A percentile compares a stretch with the other conserved stretches of the same genome.
Evolutionary conservation across 2,113 vertebrate genomes (phyloP).

Genomic region (Philantomba maxwellii): DNA sequence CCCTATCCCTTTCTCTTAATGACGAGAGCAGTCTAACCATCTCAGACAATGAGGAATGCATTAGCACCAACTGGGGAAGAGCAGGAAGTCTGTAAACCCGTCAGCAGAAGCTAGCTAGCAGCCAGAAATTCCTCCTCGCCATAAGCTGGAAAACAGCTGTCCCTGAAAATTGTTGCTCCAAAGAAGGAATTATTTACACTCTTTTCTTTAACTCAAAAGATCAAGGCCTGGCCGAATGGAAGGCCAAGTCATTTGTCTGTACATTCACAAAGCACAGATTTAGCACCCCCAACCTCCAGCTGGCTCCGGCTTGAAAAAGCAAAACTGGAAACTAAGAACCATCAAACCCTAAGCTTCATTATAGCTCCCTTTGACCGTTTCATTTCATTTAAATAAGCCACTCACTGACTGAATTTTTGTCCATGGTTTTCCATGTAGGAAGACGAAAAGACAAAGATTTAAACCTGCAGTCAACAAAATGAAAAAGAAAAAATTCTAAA

Average conservation of each 20-base stretch:
- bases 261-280: background rate
- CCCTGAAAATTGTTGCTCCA: background rate
- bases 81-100: background rate
- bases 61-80: background rate
- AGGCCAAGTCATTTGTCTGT: background rate
- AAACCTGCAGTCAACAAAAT: background rate
- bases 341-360: background rate
- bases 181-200: background rate
- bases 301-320: background rate
- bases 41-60: background rate
- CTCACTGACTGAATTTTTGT: background rate
- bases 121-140: slow-evolving; percentile 15
- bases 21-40: background rate
- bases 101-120: background rate
- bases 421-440: slow-evolving; percentile 17
- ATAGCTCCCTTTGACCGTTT: background rate
- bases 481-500: slow-evolving; percentile 7
- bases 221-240: background rate
- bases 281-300: background rate
- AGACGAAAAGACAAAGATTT: background rate
- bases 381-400: background rate
- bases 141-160: slow-evolving; percentile 46
- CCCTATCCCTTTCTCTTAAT: background rate
- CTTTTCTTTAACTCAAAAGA: background rate
- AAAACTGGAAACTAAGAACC: background rate